Evolutionary conservation across 2,113 vertebrate species (phyloP), one percentile per base, ranked within the genome.

Genomic region (Corapipo altera): DNA sequence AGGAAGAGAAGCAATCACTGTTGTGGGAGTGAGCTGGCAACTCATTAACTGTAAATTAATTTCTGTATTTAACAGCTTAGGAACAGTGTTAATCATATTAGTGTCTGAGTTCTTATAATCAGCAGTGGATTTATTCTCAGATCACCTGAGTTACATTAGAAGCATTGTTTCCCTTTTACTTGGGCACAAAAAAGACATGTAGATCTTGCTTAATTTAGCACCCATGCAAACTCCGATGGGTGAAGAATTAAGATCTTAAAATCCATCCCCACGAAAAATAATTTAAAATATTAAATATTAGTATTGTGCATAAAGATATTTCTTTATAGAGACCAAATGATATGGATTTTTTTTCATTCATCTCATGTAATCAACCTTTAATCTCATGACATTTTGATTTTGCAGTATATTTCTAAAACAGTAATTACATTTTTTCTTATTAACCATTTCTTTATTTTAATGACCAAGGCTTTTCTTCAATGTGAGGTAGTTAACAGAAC

Each of bases 31-130:
- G 17, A 89, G 48, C 9, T 71, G 44, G n/a, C 24, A 91, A 71
- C 48, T 89, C 39, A 92, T 90, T 91, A 83, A 51, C 43, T 75
- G 30, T 69, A 66, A 89, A 88, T 78, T 89, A 78, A 92, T 93
- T 86, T 73, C 23, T 73, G 64, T 86, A 83, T 88, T 91, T 89
- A 88, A 37, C 69, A 90, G 27, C 69, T 86, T 88, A 70, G 80
- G 39, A 92, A 48, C 48, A 55, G 39, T 75, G 48, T 84, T 86
- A 55, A 74, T 95, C 76, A 30, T 62, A 77, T 91, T 86, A 91
- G 28, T 41, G 12, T 43, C 88, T 88, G 55, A 74, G 59, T 73
- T 77, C 64, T 74, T 76, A 84, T 28, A 84, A 81, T 43, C 35
- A 90, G 49, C 17, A 80, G 44, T 4, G 6, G 37, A 91, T 94